Evolutionary conservation across 2,888 invertebrate genomes (phyloP).

Genomic region (Mythimna vitellina): DNA sequence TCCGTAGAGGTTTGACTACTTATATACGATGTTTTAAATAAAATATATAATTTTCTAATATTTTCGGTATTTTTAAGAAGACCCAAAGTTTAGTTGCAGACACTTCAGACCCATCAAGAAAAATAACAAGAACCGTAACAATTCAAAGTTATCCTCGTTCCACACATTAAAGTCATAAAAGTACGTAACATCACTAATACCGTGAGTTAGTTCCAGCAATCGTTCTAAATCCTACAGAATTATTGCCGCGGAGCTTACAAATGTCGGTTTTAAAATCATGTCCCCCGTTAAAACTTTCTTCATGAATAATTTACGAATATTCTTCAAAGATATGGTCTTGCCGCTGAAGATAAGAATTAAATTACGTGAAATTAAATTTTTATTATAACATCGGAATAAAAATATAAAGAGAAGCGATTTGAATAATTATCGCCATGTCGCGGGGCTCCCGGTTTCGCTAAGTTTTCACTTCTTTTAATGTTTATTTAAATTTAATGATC

Average conservation of each 20-base stretch:
- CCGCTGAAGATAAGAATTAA: constrained; percentile 88
- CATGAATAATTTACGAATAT: constrained; percentile 90
- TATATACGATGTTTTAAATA: background rate
- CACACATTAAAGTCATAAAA: constrained; percentile 34
- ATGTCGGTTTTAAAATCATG: constrained; percentile 89
- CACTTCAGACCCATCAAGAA: background rate
- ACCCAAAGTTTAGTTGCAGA: background rate
- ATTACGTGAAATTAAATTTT: constrained; percentile 87
- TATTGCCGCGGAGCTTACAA: constrained; percentile 85
- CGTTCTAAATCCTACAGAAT: constrained; percentile 73
- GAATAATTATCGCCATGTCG: constrained; percentile 82
- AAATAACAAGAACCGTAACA: background rate
- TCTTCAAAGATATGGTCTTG: constrained; percentile 88
- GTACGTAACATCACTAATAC: constrained; percentile 52
- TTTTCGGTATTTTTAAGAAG: background rate
- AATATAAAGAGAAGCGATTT: constrained; percentile 84
- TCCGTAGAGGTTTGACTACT: background rate
- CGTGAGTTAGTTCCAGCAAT: constrained; percentile 60
- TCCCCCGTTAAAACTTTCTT: constrained; percentile 89
- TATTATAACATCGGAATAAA: constrained; percentile 85
- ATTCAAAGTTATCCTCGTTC: constrained; percentile 11
- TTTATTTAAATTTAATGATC: constrained; percentile 55
- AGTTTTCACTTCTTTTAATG: constrained; percentile 70
- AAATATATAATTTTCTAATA: background rate
- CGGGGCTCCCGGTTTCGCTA: constrained; percentile 68